Conservation (phyloP, 2,113 vertebrate genomes). For the Salminus brasiliensis region DNA sequence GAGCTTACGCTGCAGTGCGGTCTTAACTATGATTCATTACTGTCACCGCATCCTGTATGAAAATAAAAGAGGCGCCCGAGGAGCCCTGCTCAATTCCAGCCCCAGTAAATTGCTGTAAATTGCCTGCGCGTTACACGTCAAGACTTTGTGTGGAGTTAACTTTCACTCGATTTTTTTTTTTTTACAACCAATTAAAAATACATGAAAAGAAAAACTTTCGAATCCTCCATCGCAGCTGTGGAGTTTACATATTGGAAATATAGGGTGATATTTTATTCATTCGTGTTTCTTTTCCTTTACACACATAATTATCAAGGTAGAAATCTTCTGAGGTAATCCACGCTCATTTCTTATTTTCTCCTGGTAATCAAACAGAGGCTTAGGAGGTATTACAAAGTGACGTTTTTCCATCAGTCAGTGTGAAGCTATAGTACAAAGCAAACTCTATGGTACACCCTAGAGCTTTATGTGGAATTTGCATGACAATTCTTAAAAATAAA, state of each 20-base stretch:
- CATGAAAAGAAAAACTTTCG: conserved; percentile 66
- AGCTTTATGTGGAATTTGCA: background rate
- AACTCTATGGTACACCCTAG: background rate
- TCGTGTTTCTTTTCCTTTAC: conserved; percentile 53
- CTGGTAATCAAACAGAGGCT: background rate
- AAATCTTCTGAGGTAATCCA: background rate
- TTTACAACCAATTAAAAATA: conserved; percentile 69
- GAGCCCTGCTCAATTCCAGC: conserved; percentile 63
- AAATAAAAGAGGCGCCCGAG: conserved; percentile 75
- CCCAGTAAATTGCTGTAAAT: conserved; percentile 72
- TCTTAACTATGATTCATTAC: conserved; percentile 82
- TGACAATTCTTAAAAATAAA: no score
- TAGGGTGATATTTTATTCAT: conserved; percentile 69
- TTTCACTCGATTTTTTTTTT: conserved; percentile 57
- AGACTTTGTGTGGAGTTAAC: conserved; percentile 62
- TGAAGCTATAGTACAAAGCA: background rate
- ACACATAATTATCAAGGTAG: conserved; percentile 59
- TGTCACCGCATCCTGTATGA: conserved; percentile 71
- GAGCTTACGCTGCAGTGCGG: conserved; percentile 74
- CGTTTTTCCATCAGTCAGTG: background rate
- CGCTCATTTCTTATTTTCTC: background rate
- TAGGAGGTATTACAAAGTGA: background rate
- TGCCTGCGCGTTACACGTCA: conserved; percentile 65
- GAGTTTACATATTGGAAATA: conserved; percentile 60
- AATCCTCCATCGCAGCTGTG: conserved; percentile 46